Conservation (phyloP, 92 coral and sea anemone genomes). For the Epizoanthus stellaris region DNA sequence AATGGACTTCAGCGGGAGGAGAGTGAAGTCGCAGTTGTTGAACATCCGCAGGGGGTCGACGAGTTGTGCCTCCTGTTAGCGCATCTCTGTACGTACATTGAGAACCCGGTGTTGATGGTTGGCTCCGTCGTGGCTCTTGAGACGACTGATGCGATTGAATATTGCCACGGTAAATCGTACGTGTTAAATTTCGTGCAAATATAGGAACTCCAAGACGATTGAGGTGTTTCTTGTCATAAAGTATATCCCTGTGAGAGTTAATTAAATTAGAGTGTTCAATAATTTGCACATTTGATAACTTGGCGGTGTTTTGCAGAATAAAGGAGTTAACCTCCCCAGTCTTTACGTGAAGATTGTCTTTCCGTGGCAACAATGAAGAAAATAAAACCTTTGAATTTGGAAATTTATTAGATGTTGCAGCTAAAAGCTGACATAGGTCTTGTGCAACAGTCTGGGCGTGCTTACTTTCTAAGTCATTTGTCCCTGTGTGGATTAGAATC, state of each 20-base stretch:
- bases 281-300: constrained; percentile 2
- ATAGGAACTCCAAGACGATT: constrained; percentile 7
- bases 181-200: constrained; percentile 27
- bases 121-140: background rate
- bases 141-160: background rate
- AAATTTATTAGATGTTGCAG: background rate
- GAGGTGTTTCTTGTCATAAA: constrained; percentile 25
- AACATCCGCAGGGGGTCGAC: background rate
- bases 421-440: background rate
- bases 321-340: background rate
- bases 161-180: background rate
- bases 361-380: constrained; percentile 14
- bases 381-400: background rate
- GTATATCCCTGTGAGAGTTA: background rate
- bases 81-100: background rate
- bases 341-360: constrained; percentile 3
- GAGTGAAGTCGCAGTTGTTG: background rate
- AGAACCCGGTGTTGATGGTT: background rate
- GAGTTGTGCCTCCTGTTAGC: background rate
- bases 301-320: background rate
- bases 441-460: background rate
- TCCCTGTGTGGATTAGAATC: background rate
- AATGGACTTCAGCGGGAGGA: background rate
- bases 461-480: background rate
- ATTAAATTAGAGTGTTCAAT: constrained; percentile 15